phyloP scores from a whole-genome alignment of 2,113 vertebrate species.

The Turdus rufiventris region DNA sequence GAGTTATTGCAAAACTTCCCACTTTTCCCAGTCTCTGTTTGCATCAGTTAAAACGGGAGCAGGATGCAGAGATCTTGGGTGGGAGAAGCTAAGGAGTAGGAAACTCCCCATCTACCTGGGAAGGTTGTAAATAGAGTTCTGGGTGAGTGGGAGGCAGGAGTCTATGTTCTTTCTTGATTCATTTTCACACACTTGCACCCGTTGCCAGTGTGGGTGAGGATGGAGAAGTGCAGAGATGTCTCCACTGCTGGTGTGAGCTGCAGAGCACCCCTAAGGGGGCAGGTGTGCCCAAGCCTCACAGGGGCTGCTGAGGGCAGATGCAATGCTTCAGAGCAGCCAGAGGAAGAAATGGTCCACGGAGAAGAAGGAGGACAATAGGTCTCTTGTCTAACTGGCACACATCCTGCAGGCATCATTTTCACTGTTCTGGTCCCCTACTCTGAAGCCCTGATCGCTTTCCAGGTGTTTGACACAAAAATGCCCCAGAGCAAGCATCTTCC shows the following conservation, averaged over 20 bases:
- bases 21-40: not conserved
- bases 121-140: not conserved
- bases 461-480: not conserved
- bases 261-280: not conserved
- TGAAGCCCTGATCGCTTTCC: not conserved
- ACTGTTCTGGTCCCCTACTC: not conserved
- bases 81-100: not conserved
- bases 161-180: not conserved
- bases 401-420: not conserved
- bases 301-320: not conserved
- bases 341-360: not conserved
- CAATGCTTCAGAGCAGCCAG: not conserved
- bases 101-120: not conserved
- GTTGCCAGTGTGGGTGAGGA: not conserved
- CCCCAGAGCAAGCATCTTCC: not conserved
- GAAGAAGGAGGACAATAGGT: not conserved
- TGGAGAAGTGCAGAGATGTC: not conserved
- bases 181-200: not conserved
- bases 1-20: not conserved
- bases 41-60: not conserved
- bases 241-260: rapidly evolving
- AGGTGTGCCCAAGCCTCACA: not conserved
- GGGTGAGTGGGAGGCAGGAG: not conserved
- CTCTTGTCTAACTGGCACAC: not conserved
- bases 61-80: not conserved